phyloP scores from a whole-genome alignment of 2,797 vertebrate species.

The Sparidentex hasta region DNA sequence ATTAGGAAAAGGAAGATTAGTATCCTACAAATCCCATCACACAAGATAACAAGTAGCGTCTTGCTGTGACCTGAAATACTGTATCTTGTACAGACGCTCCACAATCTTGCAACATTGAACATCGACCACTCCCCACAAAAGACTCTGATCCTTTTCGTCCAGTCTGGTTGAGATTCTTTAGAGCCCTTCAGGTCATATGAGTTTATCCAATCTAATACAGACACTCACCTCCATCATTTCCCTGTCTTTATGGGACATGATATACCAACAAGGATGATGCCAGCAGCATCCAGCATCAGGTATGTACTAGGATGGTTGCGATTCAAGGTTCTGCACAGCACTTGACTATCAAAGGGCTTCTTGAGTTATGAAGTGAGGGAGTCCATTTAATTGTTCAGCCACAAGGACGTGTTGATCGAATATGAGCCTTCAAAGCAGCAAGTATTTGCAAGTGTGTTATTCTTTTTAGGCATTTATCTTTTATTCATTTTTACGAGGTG shows the following conservation, averaged over 20 bases:
- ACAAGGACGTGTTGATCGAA: not conserved
- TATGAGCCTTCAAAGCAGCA: not conserved
- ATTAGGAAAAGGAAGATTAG: conserved; percentile 9
- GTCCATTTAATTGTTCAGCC: not conserved
- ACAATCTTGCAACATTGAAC: not conserved
- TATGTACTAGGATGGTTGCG: not conserved
- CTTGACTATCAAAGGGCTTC: not conserved
- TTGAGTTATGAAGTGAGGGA: not conserved
- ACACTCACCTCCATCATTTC: not conserved
- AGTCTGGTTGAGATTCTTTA: not conserved
- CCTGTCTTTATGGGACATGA: no score
- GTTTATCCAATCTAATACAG: not conserved
- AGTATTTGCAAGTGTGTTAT: no score
- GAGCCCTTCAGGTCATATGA: not conserved
- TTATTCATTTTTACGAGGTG: no score
- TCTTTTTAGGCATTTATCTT: no score
- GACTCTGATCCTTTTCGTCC: not conserved
- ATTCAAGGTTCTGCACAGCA: not conserved
- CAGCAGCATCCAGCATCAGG: not conserved
- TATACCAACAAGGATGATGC: not conserved
- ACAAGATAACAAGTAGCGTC: not conserved
- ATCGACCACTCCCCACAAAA: not conserved
- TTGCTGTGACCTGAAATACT: conserved; percentile 17
- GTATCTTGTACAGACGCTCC: not conserved
- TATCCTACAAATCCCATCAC: not conserved